These are phyloP conservation scores for Aythya fuligula DNA, from an alignment of 2,797 vertebrate species.

Conservation along the genomic window DNA sequence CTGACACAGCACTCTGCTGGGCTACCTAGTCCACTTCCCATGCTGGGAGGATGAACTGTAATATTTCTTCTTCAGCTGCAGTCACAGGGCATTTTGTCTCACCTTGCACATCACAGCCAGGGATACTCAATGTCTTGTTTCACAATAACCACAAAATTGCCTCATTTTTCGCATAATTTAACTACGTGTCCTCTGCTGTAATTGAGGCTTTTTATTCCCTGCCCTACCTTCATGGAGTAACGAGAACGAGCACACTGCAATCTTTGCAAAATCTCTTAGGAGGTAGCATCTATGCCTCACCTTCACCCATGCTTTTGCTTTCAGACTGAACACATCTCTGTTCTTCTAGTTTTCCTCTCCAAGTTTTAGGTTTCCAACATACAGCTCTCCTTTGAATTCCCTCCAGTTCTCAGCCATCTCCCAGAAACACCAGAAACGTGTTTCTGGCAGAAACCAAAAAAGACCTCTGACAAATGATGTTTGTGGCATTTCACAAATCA, in stretches of 20 bases:
- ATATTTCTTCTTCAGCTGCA: background rate
- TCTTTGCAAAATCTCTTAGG: background rate
- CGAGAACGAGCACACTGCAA: background rate
- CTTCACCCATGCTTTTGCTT: background rate
- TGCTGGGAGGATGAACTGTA: background rate
- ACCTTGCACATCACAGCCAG: background rate
- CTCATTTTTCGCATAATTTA: background rate
- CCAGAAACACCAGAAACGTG: background rate
- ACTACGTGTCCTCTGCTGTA: background rate
- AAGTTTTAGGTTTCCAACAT: background rate
- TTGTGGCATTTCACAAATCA: background rate
- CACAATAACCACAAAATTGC: background rate
- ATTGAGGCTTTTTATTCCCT: background rate
- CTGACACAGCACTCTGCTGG: background rate
- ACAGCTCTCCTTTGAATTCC: background rate
- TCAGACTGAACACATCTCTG: fast-evolving
- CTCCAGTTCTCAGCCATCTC: background rate
- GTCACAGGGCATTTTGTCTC: background rate
- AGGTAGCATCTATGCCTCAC: background rate
- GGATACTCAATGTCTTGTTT: background rate
- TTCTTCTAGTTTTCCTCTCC: background rate
- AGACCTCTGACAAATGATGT: background rate
- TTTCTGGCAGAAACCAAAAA: background rate
- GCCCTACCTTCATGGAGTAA: background rate
- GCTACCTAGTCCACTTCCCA: background rate